Evolutionary conservation across 2,888 invertebrate species (phyloP).

Genomic region (Conistra vaccinii): DNA sequence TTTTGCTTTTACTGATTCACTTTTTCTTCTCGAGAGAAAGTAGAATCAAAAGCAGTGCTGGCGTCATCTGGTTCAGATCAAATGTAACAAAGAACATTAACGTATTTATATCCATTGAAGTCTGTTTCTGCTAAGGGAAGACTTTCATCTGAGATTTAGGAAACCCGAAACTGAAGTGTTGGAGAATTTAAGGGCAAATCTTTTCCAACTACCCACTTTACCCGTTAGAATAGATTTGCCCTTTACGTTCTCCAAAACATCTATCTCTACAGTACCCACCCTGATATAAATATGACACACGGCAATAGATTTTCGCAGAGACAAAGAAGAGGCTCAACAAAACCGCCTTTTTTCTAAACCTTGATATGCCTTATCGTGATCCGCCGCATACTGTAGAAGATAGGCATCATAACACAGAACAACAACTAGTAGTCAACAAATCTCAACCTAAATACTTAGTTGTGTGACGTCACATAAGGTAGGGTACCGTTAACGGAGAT

Average conservation of each 20-base stretch:
- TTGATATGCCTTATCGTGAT: not conserved
- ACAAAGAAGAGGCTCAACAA: not conserved
- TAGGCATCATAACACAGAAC: not conserved
- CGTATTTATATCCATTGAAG: constrained; percentile 4
- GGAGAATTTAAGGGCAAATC: not conserved
- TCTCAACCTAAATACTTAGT: constrained; percentile 12
- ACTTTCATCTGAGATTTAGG: not conserved
- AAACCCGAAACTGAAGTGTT: not conserved
- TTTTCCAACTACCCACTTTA: not conserved
- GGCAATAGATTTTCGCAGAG: not conserved
- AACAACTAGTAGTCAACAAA: constrained; percentile 17
- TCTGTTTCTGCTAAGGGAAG: not conserved
- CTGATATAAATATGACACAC: not conserved
- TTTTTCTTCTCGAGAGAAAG: constrained; percentile 47
- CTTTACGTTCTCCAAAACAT: no score
- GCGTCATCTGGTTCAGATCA: constrained; percentile 27
- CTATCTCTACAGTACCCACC: not conserved
- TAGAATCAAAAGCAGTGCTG: constrained; percentile 15
- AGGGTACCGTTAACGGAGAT: constrained; percentile 56
- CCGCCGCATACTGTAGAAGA: not conserved
- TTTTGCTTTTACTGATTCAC: constrained; percentile 33
- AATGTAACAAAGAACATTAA: not conserved
- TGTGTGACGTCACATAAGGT: constrained; percentile 38
- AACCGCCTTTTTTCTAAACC: not conserved
- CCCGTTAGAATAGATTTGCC: no score